phyloP scores from a whole-genome alignment of 2,888 invertebrate species.

The Branchellion lobata region DNA sequence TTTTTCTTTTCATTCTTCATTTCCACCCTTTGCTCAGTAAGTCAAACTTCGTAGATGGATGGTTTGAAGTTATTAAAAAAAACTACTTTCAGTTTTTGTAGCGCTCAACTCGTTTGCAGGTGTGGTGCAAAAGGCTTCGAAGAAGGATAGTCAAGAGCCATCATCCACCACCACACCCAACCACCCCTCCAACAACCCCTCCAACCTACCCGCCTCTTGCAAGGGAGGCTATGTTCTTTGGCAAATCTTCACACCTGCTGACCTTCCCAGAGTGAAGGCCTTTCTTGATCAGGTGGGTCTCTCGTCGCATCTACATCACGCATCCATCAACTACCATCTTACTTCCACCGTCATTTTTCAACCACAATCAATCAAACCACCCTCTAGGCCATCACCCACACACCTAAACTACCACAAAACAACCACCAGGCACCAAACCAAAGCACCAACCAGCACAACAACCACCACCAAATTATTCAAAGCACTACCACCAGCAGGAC shows the following conservation, averaged over 20 bases:
- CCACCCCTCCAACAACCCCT: no score
- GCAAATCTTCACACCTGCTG: conserved; percentile 7
- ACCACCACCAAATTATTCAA: no score
- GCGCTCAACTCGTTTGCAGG: no score
- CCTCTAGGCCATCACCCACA: background rate
- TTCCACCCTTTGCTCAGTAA: no score
- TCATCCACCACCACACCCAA: background rate
- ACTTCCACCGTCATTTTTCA: background rate
- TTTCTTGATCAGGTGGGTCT: background rate
- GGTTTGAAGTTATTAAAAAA: no score
- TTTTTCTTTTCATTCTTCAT: background rate
- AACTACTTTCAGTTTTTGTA: no score
- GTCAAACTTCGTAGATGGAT: no score
- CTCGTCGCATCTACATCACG: background rate
- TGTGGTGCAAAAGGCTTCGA: background rate
- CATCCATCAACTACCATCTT: background rate
- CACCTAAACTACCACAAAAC: background rate
- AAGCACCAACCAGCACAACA: no score
- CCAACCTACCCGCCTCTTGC: background rate
- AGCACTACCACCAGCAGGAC: no score
- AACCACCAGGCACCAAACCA: background rate
- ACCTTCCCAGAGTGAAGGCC: background rate
- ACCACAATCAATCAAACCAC: background rate
- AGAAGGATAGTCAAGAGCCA: background rate
- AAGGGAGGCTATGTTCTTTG: background rate